These are phyloP conservation scores for Drosophila tripunctata DNA, from an alignment of 2,888 invertebrate species.

Conservation along the genomic window DNA sequence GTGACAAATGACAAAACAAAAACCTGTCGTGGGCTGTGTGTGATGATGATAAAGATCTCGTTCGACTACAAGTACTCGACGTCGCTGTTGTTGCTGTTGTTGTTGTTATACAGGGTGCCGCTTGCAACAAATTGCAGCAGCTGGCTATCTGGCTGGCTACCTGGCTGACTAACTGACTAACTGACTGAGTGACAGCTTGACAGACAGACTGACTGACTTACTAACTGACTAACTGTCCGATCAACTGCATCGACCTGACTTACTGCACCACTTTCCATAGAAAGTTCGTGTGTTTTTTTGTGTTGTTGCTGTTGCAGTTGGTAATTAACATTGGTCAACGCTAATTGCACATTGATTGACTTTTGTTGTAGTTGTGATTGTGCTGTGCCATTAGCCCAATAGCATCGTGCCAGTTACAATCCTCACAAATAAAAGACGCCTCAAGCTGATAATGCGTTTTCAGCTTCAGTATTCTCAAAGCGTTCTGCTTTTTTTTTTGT, in stretches of 20 bases:
- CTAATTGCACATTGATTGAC: slow-evolving; percentile 78
- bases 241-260: slow-evolving; percentile 42
- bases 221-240: slow-evolving; percentile 5
- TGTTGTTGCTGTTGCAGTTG: slow-evolving; percentile 5
- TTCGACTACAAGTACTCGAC: slow-evolving; percentile 4
- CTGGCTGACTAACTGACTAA: slow-evolving; percentile 2
- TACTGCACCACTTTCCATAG: slow-evolving; percentile 72
- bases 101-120: slow-evolving; percentile 68
- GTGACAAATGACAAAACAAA: slow-evolving; percentile 84
- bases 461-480: slow-evolving; percentile 54
- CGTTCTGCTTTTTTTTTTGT: slow-evolving; percentile 34
- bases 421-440: slow-evolving; percentile 32
- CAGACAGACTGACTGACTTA: background rate
- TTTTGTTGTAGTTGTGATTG: slow-evolving; percentile 52
- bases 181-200: slow-evolving; percentile 1
- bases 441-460: background rate
- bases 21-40: slow-evolving; percentile 83
- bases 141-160: slow-evolving; percentile 25
- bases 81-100: background rate
- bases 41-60: slow-evolving; percentile 75
- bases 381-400: slow-evolving; percentile 65
- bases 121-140: slow-evolving; percentile 74
- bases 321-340: slow-evolving; percentile 66
- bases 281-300: slow-evolving; percentile 41
- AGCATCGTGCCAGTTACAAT: slow-evolving; percentile 41